Percentiles rank a stretch among this genome's conserved stretches.
Conservation (phyloP, 1,140 invertebrate species). For the Sinonovacula constricta region DNA sequence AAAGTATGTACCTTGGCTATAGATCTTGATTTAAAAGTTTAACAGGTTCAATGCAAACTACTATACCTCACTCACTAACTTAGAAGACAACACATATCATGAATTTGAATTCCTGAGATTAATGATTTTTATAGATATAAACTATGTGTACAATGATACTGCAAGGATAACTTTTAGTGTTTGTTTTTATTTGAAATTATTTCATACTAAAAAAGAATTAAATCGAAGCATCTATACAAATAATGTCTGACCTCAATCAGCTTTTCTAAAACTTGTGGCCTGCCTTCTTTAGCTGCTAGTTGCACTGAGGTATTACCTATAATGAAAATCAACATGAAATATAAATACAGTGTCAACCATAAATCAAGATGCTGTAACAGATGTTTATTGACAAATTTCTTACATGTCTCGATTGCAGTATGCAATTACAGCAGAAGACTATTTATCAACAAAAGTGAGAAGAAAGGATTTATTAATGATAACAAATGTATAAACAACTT, state of each 20-base stretch:
- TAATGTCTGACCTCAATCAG: slow-evolving; percentile 70
- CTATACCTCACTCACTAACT: no score
- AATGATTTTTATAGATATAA: no score
- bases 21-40: no score
- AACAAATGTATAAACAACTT: background rate
- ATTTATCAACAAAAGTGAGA: background rate
- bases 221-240: no score
- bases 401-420: background rate
- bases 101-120: no score
- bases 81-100: no score
- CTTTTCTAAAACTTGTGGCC: slow-evolving; percentile 58
- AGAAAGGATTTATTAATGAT: background rate
- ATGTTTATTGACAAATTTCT: background rate
- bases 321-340: slow-evolving; percentile 10
- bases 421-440: background rate
- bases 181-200: no score
- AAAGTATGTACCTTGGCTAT: no score
- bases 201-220: no score
- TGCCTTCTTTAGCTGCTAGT: slow-evolving; percentile 65
- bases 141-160: no score
- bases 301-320: slow-evolving; percentile 66
- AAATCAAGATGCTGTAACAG: background rate
- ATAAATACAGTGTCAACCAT: background rate
- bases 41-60: no score
- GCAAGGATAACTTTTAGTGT: no score